Evolutionary conservation across 2,888 invertebrate genomes (phyloP), one percentile per base, ranked within the genome.

Genomic region (Volucella bombylans): DNA sequence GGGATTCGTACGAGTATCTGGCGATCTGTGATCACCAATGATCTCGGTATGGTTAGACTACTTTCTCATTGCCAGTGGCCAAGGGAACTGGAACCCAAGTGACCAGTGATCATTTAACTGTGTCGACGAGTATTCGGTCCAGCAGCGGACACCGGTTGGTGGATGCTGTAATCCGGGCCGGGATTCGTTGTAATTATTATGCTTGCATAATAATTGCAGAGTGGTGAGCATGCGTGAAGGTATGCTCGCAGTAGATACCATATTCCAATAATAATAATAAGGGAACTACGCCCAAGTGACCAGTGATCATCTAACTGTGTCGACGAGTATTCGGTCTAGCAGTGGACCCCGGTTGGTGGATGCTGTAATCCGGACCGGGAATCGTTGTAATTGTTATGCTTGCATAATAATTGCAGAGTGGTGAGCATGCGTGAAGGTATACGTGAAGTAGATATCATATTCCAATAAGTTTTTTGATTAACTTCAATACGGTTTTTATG

Each of bases 161-260:
- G 6, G 11, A 45, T 80, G 79, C 74, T 74, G 73, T 65, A 80
- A 65, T 74, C 69, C 43, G 55, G 80, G 80, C 69, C 65, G 79
- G 80, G 83, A 83, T 80, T 83, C 83, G 74, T 80, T 61, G 69
- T 71, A 76, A 83, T 80, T 83, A 65, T 80, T 74, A 65, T 54
- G 74, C 61, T 83, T 83, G 83, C 83, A 74, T 76, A 79, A 83
- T 79, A 31, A 83, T 69, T 79, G 68, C 65, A 52, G 41, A 41
- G 52, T 54, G 72, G 59, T 65, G 69, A 65, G 57, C 69, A 47
- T 59, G 52, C 64, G 73, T 69, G 61, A 55, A 50, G 54, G 54
- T 39, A 68, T 83, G 74, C 74, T 61, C 76, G 74, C 49, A 69
- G 54, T 74, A 73, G n/a, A n/a, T n/a, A n/a, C n/a, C n/a, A n/a